Evolutionary conservation across 2,888 invertebrate genomes (phyloP), one percentile per base, ranked within the genome.

Genomic region (Caenorhabditis uteleia): DNA sequence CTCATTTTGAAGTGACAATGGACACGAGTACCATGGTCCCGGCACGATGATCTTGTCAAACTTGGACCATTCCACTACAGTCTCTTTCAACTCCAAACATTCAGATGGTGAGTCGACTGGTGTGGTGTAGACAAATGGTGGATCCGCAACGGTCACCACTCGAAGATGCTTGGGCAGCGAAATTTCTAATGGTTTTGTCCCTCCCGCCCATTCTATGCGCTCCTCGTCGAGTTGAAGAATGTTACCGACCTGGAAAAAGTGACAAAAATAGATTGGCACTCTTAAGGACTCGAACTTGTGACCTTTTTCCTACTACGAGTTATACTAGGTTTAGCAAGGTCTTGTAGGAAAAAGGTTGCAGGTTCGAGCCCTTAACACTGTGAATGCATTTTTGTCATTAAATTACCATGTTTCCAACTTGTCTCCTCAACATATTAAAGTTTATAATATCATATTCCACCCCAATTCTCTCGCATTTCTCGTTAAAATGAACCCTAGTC

Each of bases 1-100:
- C 3, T 39, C 34, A 36, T 68, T 70, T 8, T 34, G 36, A 6
- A 45, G 48, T 4, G 46, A 53, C 48, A 64, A 51, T 21, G 74
- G 69, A 49, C 80, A 80, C 0, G 76, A 70, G 29, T 69, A 71
- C 80, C 80, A 80, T 1, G 79, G 77, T 8, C 80, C 80, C 2
- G 64, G 61, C 77, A 79, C 69, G 27, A 50, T 45, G 40, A 70
- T 66, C n/a, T 42, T 59, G 29, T 66, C 59, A 29, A 56, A 58
- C 2, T 48, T 57, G 14, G 57, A 53, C 46, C 65, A 34, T 16
- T 57, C 50, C 14, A 75, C 70, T 16, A 65, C 47, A 7, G 67
- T 64, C 20, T 48, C 57, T 8, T 75, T 69, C 25, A 79, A 55
- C 40, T 70, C 46, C 14, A 38, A 26, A 45, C 80, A 80, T 14